Conservation (phyloP, 2,113 vertebrate genomes). For the western clawed frog (Xenopus tropicalis) region UCB_Xtro_10.0 CM004446.2:14992001-14992500, state of each 20-base stretch:
- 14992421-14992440: conserved; percentile 83
- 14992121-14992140: not conserved
- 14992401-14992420: conserved; percentile 62
- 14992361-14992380: conserved; percentile 71
- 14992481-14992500: conserved; percentile 76
- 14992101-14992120: no score
- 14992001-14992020: no score
- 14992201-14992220: conserved; percentile 87
- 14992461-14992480: conserved; percentile 97
- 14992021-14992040: no score
- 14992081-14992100: no score
- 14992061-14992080: no score
- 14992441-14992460: conserved; percentile 82
- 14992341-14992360: conserved; percentile 51
- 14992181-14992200: conserved; percentile 71
- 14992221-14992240: conserved; percentile 50
- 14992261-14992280: conserved; percentile 35
- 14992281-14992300: conserved; percentile 54
- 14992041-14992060: no score
- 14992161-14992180: conserved; percentile 44
- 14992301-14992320: conserved; percentile 60
- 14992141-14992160: conserved; percentile 44
- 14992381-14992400: not conserved
- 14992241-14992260: conserved; percentile 50
- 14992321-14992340: conserved; percentile 53